Base-by-base conservation (phyloP, 2,797 vertebrate species). In the Syngnathus rostellatus region DNA sequence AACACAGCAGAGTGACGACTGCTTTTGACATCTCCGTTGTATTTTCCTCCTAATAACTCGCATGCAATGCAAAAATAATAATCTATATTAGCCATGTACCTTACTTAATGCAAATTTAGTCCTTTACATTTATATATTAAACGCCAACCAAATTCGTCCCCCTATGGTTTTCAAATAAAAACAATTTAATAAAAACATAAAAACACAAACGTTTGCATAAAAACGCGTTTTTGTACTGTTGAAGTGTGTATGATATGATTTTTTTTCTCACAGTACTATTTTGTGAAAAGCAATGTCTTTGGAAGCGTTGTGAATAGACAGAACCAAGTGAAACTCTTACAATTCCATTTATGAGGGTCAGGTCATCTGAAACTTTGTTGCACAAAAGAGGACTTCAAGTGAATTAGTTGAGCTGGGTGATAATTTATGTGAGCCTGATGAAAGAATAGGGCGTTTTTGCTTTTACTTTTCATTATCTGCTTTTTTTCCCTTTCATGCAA, bases 341-440 rank as follows among this genome's bases (percentile, higher is more conserved):
- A 75, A 65, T 82, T 75, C 80, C 73, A 71, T 86, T 81, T 85
- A 83, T 80, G 77, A 70, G 78, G 65, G 77, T 79, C 76, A 61
- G 76, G 76, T 82, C 85, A 75, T 70, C 12, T 53, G 68, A 73
- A 76, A 71, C 62, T 63, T 65, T 60, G 62, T 0, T 51, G 61
- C 37, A 84, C 81, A 88, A 82, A 77, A 72, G 74, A 43, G 48
- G 70, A 46, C 65, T 75, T 77, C 71, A 73, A 31, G 68, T 73
- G 74, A 77, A 70, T 83, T 73, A 77, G 46, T 79, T 76, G 79
- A 57, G 66, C 5, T 76, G 72, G 55, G 23, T 77, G 68, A 50
- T 83, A 81, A 86, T 87, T 86, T 83, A 86, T 83, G 81, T 72
- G 67, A 50, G 50, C 43, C 66, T 75, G 73, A 80, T 82, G 73